These are phyloP conservation scores for Labroides dimidiatus DNA, from an alignment of 2,797 vertebrate species.

Conservation along the genomic window DNA sequence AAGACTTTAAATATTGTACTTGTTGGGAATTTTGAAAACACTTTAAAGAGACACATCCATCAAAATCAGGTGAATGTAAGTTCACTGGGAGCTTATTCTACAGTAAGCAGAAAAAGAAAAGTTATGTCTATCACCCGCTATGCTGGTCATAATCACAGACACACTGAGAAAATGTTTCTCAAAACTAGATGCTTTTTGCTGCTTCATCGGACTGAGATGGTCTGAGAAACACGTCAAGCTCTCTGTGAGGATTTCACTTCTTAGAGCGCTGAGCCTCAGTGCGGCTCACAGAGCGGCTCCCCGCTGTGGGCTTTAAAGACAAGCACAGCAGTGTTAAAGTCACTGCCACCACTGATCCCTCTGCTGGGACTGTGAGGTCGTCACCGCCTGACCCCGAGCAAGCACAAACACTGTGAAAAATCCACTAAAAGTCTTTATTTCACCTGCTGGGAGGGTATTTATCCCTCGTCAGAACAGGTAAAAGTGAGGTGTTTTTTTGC, in stretches of 20 bases:
- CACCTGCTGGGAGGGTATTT: constrained; percentile 3
- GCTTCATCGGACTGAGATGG: not conserved
- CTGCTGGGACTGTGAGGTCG: constrained; percentile 24
- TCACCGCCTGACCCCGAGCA: constrained; percentile 8
- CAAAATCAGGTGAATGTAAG: not conserved
- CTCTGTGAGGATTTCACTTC: constrained; percentile 18
- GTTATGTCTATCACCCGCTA: no score
- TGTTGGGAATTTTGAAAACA: no score
- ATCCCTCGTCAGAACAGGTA: not conserved
- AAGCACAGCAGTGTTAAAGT: constrained; percentile 14
- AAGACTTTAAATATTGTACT: no score
- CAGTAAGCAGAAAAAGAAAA: not conserved
- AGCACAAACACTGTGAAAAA: constrained; percentile 9
- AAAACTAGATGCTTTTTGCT: no score
- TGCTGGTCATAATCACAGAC: not conserved
- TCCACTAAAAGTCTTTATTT: constrained; percentile 18
- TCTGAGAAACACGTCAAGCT: constrained; percentile 19
- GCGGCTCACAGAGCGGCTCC: constrained; percentile 32
- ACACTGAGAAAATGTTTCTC: not conserved
- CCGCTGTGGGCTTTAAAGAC: constrained; percentile 42
- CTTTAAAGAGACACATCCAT: not conserved
- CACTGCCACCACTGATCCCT: constrained; percentile 27
- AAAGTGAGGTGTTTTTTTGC: not conserved
- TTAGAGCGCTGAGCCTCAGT: constrained; percentile 27
- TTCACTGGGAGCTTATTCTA: not conserved